Evolutionary conservation across 2,888 invertebrate genomes (phyloP).

Genomic region (Lysandra coridon): DNA sequence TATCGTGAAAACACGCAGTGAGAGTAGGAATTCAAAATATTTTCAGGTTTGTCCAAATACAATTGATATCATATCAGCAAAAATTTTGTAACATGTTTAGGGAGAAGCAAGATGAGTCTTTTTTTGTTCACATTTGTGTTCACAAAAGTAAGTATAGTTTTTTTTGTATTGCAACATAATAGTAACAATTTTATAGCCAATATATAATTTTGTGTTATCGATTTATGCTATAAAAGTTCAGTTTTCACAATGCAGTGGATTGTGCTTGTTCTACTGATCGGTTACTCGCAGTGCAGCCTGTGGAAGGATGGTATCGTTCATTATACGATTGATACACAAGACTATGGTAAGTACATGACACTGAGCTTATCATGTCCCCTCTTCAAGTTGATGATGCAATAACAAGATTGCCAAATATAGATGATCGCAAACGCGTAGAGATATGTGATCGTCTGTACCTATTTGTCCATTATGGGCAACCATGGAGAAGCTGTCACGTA

Average conservation of each 20-base stretch:
- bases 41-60: too few species aligned
- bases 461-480: too few species aligned
- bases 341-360: conserved; percentile 57
- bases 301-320: conserved; percentile 65
- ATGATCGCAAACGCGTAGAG: too few species aligned
- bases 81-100: too few species aligned
- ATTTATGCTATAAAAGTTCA: background rate
- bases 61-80: too few species aligned
- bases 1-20: background rate
- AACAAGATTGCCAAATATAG: too few species aligned
- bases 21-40: background rate
- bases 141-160: background rate
- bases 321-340: conserved; percentile 58
- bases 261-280: conserved; percentile 9
- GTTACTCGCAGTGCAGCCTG: conserved; percentile 38
- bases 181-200: conserved; percentile 6
- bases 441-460: too few species aligned
- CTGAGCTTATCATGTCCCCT: too few species aligned
- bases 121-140: background rate
- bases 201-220: conserved; percentile 15
- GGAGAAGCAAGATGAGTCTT: background rate
- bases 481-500: too few species aligned
- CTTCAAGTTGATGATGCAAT: too few species aligned
- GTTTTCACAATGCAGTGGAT: conserved; percentile 25
- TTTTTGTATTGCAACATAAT: conserved; percentile 1